Evolutionary conservation across 2,888 invertebrate species (phyloP), one percentile per base, ranked within the genome.

Genomic region (Abrostola triplasia): DNA sequence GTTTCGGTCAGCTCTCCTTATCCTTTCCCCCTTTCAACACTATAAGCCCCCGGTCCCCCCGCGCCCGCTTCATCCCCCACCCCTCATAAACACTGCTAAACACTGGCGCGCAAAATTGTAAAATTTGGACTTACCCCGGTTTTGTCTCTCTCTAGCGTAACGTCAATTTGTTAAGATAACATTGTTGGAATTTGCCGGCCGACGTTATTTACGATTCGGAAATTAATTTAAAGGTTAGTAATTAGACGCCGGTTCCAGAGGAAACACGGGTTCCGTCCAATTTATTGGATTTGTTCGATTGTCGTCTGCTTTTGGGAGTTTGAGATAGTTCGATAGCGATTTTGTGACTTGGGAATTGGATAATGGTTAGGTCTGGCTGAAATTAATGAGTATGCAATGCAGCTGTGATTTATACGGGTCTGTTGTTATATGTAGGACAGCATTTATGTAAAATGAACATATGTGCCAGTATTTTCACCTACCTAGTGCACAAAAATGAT

Each of bases 121-220:
- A 92, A 92, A 92, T 92, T 92, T 81, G 85, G 83, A 81, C 83
- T 81, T 86, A 81, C 77, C 77, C 57, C 75, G 71, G 76, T 85
- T 89, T 85, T 86, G 87, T 90, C 88, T 84, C 89, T 52, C 83
- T 88, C 90, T 85, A 77, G 73, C 87, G 77, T 83, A 79, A 82
- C 86, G 88, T 90, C 93, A 92, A 92, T 92, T 93, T 91, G 89
- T 85, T 90, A 92, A 90, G 92, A 92, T 92, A 93, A 92, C 90
- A 89, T 88, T 90, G 89, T 88, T 80, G 70, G 70, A 79, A 77
- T 64, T 64, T 66, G 80, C 80, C 82, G 84, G 35, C 50, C 68
- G 78, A 77, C 79, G 84, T 88, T 89, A 90, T 91, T 90, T 91
- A 90, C 87, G 73, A 76, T 67, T 67, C 64, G 67, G 85, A 86